These are phyloP conservation scores for Homarus americanus DNA, from an alignment of 1,140 invertebrate species.

Conservation along the genomic window DNA sequence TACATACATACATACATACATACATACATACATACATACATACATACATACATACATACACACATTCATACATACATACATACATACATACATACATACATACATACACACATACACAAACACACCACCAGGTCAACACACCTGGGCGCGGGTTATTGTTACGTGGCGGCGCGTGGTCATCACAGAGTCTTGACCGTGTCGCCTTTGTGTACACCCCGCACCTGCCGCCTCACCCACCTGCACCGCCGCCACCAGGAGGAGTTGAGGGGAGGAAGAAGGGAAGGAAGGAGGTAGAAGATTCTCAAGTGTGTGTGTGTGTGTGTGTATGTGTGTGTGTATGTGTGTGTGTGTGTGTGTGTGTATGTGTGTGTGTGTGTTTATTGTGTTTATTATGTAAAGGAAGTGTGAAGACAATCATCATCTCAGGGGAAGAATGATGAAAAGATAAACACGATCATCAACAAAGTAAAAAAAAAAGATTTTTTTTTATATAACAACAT, in stretches of 20 bases:
- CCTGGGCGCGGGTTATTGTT: slow-evolving; percentile 29
- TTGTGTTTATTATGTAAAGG: too few relatives aligned
- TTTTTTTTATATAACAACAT: too few relatives aligned
- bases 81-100: slow-evolving; percentile 23
- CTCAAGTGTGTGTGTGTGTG: too few relatives aligned
- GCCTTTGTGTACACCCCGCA: slow-evolving; percentile 45
- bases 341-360: too few relatives aligned
- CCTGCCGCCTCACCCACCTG: neutral
- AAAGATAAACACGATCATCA: too few relatives aligned
- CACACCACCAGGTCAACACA: neutral
- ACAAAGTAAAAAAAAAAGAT: too few relatives aligned
- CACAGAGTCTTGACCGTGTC: slow-evolving; percentile 57
- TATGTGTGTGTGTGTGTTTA: too few relatives aligned
- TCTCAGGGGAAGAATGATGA: too few relatives aligned
- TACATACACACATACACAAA: neutral
- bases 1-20: neutral
- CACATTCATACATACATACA: slow-evolving; percentile 8
- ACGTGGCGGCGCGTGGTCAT: slow-evolving; percentile 43
- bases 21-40: slow-evolving; percentile 9
- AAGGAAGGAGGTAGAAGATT: neutral
- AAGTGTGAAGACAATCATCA: too few relatives aligned
- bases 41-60: neutral
- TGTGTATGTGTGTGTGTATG: too few relatives aligned
- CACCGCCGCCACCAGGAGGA: neutral
- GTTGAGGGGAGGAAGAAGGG: neutral